These are phyloP conservation scores for Silurus glanis DNA, from an alignment of 2,113 vertebrate genomes.

Conservation along the genomic window DNA sequence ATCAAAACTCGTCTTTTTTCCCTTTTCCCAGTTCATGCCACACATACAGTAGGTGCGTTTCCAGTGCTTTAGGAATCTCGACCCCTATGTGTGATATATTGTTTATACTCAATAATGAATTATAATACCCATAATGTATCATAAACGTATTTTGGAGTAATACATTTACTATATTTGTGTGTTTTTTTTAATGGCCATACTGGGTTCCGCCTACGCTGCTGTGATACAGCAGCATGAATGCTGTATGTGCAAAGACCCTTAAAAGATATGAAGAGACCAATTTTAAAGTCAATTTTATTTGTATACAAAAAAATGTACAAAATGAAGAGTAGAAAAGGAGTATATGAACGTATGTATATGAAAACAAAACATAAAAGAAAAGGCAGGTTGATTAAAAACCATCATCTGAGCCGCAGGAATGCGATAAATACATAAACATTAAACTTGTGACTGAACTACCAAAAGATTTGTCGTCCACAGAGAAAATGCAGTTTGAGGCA, in stretches of 20 bases:
- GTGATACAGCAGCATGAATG: too few species aligned
- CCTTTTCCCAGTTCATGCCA: too few species aligned
- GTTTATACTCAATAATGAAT: background rate
- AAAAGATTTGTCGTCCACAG: conserved; percentile 37
- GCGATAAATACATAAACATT: conserved; percentile 18
- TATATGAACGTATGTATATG: conserved; percentile 55
- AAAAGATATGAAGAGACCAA: background rate
- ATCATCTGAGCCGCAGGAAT: conserved; percentile 50
- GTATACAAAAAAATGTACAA: conserved; percentile 73
- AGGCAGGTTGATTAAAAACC: conserved; percentile 62
- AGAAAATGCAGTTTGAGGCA: conserved; percentile 27
- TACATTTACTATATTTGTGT: too few species aligned
- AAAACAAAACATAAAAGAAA: conserved; percentile 65
- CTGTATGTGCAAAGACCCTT: background rate
- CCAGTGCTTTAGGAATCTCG: background rate
- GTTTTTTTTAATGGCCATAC: too few species aligned
- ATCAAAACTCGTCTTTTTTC: background rate
- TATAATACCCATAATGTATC: background rate
- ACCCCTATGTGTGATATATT: background rate
- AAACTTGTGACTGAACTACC: background rate
- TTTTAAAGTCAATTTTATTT: conserved; percentile 64
- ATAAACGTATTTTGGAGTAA: background rate
- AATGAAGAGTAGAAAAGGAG: conserved; percentile 72
- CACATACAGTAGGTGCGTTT: background rate
- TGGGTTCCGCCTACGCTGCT: too few species aligned